Conservation (phyloP, 2,113 vertebrate genomes). For the Arothron firmamentum region DNA sequence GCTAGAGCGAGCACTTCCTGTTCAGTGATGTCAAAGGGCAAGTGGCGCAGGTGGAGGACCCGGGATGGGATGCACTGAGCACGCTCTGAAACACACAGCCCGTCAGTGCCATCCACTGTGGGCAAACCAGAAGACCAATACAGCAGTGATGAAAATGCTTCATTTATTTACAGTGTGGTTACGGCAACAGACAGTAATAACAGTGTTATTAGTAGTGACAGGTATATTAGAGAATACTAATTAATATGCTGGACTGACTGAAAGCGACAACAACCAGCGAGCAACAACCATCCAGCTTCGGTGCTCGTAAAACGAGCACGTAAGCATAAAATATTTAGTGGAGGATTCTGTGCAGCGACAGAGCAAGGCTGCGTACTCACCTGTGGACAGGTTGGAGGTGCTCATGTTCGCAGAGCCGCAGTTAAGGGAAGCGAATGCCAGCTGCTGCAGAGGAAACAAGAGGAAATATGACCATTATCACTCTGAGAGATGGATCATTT, state of each 20-base stretch:
- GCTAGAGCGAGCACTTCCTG: slow-evolving; percentile 56
- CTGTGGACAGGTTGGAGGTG: slow-evolving; percentile 45
- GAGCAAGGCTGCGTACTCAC: slow-evolving; percentile 9
- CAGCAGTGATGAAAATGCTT: background rate
- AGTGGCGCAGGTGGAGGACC: slow-evolving; percentile 54
- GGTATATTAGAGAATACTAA: too few species aligned
- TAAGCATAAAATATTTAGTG: background rate
- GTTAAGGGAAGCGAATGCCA: slow-evolving; percentile 13
- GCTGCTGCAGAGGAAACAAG: slow-evolving; percentile 24
- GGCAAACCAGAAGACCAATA: background rate
- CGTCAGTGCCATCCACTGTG: slow-evolving; percentile 51
- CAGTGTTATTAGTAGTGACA: too few species aligned
- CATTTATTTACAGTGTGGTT: too few species aligned
- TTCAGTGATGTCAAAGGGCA: slow-evolving; percentile 49
- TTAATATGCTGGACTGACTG: too few species aligned
- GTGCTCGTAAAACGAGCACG: too few species aligned
- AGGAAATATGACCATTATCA: background rate
- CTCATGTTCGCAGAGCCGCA: slow-evolving; percentile 45
- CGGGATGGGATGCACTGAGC: slow-evolving; percentile 46
- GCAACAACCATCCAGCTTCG: too few species aligned
- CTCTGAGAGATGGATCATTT: background rate
- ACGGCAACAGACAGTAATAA: too few species aligned
- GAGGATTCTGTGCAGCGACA: background rate
- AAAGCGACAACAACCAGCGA: too few species aligned
- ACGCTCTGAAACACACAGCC: slow-evolving; percentile 51